A percentile compares a stretch with the other conserved stretches of the same genome.
Evolutionary conservation across 2,113 vertebrate species (phyloP).

Genomic region (Thymallus thymallus): DNA sequence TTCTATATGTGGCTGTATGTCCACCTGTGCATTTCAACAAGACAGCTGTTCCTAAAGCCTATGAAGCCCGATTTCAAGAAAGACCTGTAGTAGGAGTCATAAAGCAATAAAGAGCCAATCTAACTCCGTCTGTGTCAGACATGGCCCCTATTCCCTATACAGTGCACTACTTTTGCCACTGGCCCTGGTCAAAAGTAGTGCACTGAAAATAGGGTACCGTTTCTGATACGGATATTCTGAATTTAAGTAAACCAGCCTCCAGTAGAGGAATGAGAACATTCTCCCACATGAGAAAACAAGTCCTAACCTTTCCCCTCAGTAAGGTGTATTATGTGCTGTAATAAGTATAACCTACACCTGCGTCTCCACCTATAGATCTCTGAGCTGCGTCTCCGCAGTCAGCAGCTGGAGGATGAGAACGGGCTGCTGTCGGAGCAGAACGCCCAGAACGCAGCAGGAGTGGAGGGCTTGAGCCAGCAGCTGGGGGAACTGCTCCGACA

Average conservation of each 20-base stretch:
- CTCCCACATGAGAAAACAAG: too few relatives aligned
- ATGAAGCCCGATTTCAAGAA: background rate
- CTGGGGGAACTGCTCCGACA: slow-evolving; percentile 71
- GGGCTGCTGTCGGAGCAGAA: slow-evolving; percentile 77
- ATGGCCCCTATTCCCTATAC: too few relatives aligned
- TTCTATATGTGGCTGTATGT: background rate
- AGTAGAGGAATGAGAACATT: too few relatives aligned
- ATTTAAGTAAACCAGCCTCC: too few relatives aligned
- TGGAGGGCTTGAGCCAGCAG: slow-evolving; percentile 75
- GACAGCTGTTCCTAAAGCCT: background rate
- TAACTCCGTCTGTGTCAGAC: background rate
- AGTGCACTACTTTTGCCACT: too few relatives aligned
- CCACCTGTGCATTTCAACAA: background rate
- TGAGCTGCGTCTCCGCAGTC: slow-evolving; percentile 79
- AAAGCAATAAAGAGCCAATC: background rate
- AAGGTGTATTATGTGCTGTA: background rate
- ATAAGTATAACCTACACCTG: background rate
- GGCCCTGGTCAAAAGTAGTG: too few relatives aligned
- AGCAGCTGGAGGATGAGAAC: slow-evolving; percentile 83
- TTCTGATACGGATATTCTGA: too few relatives aligned
- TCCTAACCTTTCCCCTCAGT: too few relatives aligned
- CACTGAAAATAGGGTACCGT: too few relatives aligned
- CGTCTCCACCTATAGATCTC: slow-evolving; percentile 68
- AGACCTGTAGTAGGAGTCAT: background rate
- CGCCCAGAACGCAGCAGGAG: slow-evolving; percentile 70